Evolutionary conservation across 35 echinoderm and acorn worm genomes (phyloP).

Genomic region (Strongylocentrotus purpuratus): DNA sequence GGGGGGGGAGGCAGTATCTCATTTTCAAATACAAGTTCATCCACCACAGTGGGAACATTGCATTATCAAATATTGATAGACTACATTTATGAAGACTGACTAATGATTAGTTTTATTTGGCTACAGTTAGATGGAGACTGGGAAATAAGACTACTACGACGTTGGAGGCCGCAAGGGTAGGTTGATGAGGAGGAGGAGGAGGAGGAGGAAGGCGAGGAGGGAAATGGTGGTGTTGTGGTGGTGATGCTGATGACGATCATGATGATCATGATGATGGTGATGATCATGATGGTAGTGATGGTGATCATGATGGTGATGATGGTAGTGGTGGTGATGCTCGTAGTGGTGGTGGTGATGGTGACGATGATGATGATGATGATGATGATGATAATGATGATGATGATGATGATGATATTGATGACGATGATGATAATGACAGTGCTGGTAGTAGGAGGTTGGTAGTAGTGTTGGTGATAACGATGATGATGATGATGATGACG

Average conservation of each 20-base stretch:
- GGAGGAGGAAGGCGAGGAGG: too few species aligned
- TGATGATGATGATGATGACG: not conserved
- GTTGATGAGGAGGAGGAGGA: too few species aligned
- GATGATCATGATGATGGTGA: not conserved
- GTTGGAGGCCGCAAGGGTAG: too few species aligned
- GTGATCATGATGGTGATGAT: not conserved
- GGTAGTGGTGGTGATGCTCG: not conserved
- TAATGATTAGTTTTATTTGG: too few species aligned
- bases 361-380: not conserved
- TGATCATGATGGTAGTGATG: not conserved
- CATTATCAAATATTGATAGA: too few species aligned
- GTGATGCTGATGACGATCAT: not conserved
- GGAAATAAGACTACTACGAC: not conserved
- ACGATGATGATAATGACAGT: not conserved
- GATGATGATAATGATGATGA: not conserved
- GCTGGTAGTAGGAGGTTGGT: not conserved
- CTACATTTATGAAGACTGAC: too few species aligned
- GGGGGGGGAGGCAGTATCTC: too few species aligned
- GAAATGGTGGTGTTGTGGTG: too few species aligned
- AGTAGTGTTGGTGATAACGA: not conserved
- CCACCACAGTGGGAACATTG: too few species aligned
- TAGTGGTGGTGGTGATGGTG: not conserved
- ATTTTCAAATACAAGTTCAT: too few species aligned
- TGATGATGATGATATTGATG: not conserved
- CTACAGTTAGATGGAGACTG: not conserved